phyloP scores from a whole-genome alignment of 2,888 invertebrate species.

The Nymphalis urticae region DNA sequence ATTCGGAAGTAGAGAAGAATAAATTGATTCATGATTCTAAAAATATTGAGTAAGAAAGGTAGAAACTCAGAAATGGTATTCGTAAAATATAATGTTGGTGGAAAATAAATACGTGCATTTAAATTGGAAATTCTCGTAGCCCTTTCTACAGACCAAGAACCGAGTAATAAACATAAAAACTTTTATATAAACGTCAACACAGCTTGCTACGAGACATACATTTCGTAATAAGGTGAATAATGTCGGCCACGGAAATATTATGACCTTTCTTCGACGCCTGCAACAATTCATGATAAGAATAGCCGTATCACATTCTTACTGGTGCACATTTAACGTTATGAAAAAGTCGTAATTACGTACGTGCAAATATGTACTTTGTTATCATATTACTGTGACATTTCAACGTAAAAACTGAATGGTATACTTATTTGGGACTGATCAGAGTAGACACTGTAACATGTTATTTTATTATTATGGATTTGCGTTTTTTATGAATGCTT shows the following conservation, averaged over 20 bases:
- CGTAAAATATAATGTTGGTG: slow-evolving; percentile 8
- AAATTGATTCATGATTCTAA: slow-evolving; percentile 1
- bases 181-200: slow-evolving; percentile 47
- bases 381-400: no score
- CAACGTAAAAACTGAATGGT: background rate
- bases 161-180: slow-evolving; percentile 67
- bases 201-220: slow-evolving; percentile 49
- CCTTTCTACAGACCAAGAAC: slow-evolving; percentile 43
- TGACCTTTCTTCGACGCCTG: slow-evolving; percentile 5
- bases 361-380: background rate
- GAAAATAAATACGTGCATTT: slow-evolving; percentile 14
- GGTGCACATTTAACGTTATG: background rate
- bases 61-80: slow-evolving; percentile 11
- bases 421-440: background rate
- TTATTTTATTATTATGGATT: no score
- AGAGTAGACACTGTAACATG: no score
- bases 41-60: slow-evolving; percentile 1
- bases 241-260: slow-evolving; percentile 51
- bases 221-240: slow-evolving; percentile 68
- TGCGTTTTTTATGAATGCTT: no score
- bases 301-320: slow-evolving; percentile 7
- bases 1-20: background rate
- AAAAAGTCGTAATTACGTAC: background rate
- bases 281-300: slow-evolving; percentile 14
- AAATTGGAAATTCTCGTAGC: slow-evolving; percentile 40